These are phyloP conservation scores for Tanypteryx hageni DNA, from an alignment of 2,888 invertebrate genomes.

Conservation along the genomic window DNA sequence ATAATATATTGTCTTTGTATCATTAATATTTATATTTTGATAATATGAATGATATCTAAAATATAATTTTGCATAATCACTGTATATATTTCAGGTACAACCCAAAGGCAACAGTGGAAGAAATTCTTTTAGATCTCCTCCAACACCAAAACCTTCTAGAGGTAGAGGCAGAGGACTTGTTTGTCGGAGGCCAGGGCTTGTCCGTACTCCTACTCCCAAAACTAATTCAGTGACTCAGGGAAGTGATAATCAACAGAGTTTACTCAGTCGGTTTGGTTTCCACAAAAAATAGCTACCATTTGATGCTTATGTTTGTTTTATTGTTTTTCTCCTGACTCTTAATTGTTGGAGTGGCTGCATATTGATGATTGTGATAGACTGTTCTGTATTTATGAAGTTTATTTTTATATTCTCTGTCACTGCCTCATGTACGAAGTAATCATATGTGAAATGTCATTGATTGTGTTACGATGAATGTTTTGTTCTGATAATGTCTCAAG, in stretches of 20 bases:
- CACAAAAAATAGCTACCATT: constrained; percentile 1
- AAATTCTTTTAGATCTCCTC: not conserved
- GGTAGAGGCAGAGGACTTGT: constrained; percentile 32
- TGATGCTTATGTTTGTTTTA: not conserved
- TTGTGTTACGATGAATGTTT: not conserved
- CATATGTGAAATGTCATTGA: not conserved
- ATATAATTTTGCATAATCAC: no score
- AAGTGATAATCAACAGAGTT: constrained; percentile 20
- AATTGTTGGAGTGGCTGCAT: not conserved
- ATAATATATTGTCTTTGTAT: no score
- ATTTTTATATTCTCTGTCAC: not conserved
- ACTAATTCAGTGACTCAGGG: not conserved
- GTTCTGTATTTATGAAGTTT: not conserved
- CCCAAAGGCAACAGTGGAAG: not conserved
- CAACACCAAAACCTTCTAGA: not conserved
- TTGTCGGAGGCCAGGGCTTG: constrained; percentile 40
- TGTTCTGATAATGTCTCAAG: not conserved
- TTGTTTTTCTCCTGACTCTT: not conserved
- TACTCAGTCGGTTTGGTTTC: constrained; percentile 45
- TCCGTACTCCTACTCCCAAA: not conserved
- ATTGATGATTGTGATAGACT: not conserved
- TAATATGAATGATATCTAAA: no score
- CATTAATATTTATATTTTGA: no score
- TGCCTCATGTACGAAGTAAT: not conserved
- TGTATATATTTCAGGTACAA: not conserved